phyloP scores from a whole-genome alignment of 2,888 invertebrate species.

The Harpagoxenus sublaevis region DNA sequence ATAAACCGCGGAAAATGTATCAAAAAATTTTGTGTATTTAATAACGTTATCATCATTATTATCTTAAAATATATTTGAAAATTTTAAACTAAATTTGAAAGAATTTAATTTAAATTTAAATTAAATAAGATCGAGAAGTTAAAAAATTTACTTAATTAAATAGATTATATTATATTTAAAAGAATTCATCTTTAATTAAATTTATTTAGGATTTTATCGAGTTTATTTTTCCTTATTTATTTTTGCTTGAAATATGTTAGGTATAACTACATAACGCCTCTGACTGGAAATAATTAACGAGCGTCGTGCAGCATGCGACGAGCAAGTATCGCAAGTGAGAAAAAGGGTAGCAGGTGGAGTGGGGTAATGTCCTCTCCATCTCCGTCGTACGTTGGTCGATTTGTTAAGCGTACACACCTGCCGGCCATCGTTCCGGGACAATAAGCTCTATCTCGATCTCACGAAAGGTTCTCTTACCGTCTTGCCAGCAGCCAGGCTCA shows the following conservation, averaged over 20 bases:
- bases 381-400: constrained; percentile 71
- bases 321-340: constrained; percentile 39
- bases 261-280: background rate
- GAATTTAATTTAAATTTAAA: background rate
- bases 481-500: constrained; percentile 74
- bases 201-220: background rate
- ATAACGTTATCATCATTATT: background rate
- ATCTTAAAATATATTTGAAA: background rate
- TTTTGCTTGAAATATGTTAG: background rate
- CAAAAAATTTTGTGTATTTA: background rate
- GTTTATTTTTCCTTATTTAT: background rate
- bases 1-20: background rate
- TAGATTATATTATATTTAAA: background rate
- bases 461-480: constrained; percentile 79
- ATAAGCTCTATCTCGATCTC: constrained; percentile 83
- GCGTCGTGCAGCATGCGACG: constrained; percentile 30
- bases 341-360: constrained; percentile 49
- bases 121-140: background rate
- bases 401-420: constrained; percentile 83
- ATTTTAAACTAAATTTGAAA: background rate
- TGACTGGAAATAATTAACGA: constrained; percentile 39
- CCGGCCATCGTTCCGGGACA: constrained; percentile 80
- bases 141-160: background rate
- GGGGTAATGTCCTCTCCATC: constrained; percentile 36
- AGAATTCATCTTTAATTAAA: background rate